A percentile compares a stretch with the other conserved stretches of the same genome.
Evolutionary conservation across 2,888 invertebrate genomes (phyloP).

Genomic region (Mamestra brassicae): DNA sequence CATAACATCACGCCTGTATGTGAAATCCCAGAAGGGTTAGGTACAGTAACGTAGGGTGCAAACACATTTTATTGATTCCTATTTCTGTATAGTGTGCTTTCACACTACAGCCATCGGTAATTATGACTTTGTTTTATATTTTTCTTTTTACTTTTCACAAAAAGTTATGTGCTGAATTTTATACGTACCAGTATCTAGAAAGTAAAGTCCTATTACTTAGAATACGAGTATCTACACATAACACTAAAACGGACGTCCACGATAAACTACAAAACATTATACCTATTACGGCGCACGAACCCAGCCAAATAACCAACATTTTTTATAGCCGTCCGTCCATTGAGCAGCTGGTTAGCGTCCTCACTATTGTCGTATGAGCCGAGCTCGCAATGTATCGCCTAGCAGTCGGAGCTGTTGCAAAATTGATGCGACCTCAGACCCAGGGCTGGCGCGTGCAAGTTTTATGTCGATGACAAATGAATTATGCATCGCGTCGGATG

Average conservation of each 20-base stretch:
- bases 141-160: not conserved
- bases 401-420: constrained; percentile 53
- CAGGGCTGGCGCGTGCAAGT: constrained; percentile 61
- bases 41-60: no score
- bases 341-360: constrained; percentile 59
- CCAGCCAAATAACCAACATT: constrained; percentile 50
- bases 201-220: not conserved
- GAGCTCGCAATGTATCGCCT: constrained; percentile 52
- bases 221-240: not conserved
- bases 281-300: constrained; percentile 5
- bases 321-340: constrained; percentile 47
- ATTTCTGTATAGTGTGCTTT: no score
- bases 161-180: not conserved
- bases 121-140: not conserved
- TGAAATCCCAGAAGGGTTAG: no score
- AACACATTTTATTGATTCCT: no score
- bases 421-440: constrained; percentile 62
- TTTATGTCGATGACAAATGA: constrained; percentile 67
- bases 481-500: constrained; percentile 61
- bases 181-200: not conserved
- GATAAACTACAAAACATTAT: constrained; percentile 46
- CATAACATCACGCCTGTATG: no score
- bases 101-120: no score
- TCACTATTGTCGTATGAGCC: constrained; percentile 40
- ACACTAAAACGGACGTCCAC: constrained; percentile 4